Base-by-base conservation (phyloP, 1,140 invertebrate species). In the Drosophila athabasca region DNA sequence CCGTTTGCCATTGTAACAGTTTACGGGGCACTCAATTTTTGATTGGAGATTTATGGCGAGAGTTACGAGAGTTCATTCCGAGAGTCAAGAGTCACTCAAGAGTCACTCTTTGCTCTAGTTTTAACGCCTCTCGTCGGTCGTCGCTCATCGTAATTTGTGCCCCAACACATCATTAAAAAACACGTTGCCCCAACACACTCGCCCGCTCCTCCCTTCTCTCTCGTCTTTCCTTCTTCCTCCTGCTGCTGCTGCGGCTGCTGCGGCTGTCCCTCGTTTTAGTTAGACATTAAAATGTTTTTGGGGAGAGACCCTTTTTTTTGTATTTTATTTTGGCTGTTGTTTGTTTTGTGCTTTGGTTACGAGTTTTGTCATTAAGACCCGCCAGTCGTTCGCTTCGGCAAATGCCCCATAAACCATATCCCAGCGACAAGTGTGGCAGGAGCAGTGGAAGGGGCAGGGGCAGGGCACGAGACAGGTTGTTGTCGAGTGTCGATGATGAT, bases 121-220 rank as follows among this genome's bases (percentile, higher is more conserved):
- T 87, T 78, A 85, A 81, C 81, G 81, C 82, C 77, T 85, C 71
- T 79, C 59, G 76, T 76, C 17, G 17, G 17, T 19, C 17, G 17
- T 76, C 82, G 81, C 82, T 74, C 80, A 59, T 79, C 59, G 76
- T 76, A 79, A 75, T 79, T 83, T 74, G 52, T 54, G 59, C 74
- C 67, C 74, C 55, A 45, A 64, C 81, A 85, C 82, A 81, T 81
- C 81, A 73, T 84, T 76, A 85, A 84, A 75, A 59, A 61, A 72
- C 67, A 72, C 24, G 65, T 64, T 72, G 17, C n/a, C 15, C 15
- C 29, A 15, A 24, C 50, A 13, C 50, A 19, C 26, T 3, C 1
- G 2, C 24, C 26, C 6, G 3, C 45, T 59, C 50, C 57, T 70
- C 41, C 54, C 17, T 1, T 1, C 17, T 19, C 17, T 19, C 17